Base-by-base conservation (phyloP, 2,888 invertebrate genomes). In the Scaeva pyrastri region DNA sequence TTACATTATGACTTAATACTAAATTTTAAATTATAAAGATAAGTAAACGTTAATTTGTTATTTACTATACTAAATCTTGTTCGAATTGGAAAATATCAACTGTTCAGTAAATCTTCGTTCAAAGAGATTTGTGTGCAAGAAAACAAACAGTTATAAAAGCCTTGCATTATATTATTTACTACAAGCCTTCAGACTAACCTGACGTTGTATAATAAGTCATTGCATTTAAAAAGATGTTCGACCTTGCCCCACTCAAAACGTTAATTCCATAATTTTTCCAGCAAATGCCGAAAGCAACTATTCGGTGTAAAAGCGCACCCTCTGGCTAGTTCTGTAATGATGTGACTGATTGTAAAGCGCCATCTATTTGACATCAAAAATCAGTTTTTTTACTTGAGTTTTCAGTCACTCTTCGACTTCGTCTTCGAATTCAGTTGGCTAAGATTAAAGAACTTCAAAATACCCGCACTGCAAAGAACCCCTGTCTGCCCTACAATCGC, bases 351-450 rank as follows among this genome's bases (percentile, higher is more conserved):
- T 45, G 45, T 26, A 41, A 66, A 78, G 78, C 82, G 77, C 75
- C 79, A 75, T 60, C 79, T 84, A 75, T 39, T 58, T 58, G 41
- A 43, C 11, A 74, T 48, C 45, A 45, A 19, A 68, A 60, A 31
- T 55, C 23, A 60, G 39, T 62, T 62, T 55, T 72, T 56, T 75
- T 48, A 19, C 52, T 43, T 73, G 68, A 43, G 58, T 68, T 41
- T 36, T 60, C 21, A 52, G 23, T 55, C 55, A 45, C 73, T 62
- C n/a, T n/a, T n/a, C 16, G 31, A 31, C n/a, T n/a, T n/a, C n/a
- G n/a, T n/a, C n/a, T 70, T 52, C 21, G 45, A 56, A 50, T 82
- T 82, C 82, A 86, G 86, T 82, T 86, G 77, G 52, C 86, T 78
- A 70, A 78, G 45, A 70, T 39, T 55, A 62, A 74, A 73, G 71